Evolutionary conservation across 2,888 invertebrate genomes (phyloP).

Genomic region (Melieria omissa): DNA sequence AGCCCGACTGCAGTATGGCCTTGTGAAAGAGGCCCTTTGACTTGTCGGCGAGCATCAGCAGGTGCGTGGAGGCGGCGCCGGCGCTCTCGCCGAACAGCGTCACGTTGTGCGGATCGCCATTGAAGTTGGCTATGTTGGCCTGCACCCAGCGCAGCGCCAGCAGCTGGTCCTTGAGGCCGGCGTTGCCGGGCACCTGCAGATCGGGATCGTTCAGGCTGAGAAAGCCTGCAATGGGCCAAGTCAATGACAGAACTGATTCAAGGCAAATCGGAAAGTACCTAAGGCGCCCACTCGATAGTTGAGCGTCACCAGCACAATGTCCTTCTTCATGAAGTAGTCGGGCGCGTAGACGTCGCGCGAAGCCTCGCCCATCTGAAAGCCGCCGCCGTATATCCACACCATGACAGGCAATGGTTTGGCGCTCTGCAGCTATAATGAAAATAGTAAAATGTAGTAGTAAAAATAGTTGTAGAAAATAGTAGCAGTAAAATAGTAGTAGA

Average conservation of each 20-base stretch:
- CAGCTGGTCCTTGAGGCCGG: slow-evolving; percentile 69
- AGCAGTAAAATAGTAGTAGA: too few relatives aligned
- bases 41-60: slow-evolving; percentile 67
- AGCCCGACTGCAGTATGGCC: slow-evolving; percentile 63
- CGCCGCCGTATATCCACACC: slow-evolving; percentile 69
- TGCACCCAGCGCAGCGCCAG: slow-evolving; percentile 69
- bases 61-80: slow-evolving; percentile 67
- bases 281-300: slow-evolving; percentile 68
- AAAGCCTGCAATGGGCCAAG: slow-evolving; percentile 63
- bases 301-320: slow-evolving; percentile 66
- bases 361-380: slow-evolving; percentile 67
- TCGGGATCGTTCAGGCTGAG: slow-evolving; percentile 67
- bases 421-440: slow-evolving; percentile 46
- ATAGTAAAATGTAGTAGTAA: neutral
- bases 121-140: slow-evolving; percentile 67
- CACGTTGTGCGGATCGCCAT: slow-evolving; percentile 69
- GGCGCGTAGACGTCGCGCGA: slow-evolving; percentile 65
- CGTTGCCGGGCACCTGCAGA: slow-evolving; percentile 69
- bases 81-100: slow-evolving; percentile 71
- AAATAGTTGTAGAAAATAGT: too few relatives aligned
- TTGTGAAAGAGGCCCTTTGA: slow-evolving; percentile 65
- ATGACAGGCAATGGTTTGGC: slow-evolving; percentile 62
- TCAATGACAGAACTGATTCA: neutral
- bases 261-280: slow-evolving; percentile 49
- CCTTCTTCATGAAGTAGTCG: slow-evolving; percentile 67